Evolutionary conservation across 2,113 vertebrate species (phyloP).

Genomic region (Megaleporinus macrocephalus): DNA sequence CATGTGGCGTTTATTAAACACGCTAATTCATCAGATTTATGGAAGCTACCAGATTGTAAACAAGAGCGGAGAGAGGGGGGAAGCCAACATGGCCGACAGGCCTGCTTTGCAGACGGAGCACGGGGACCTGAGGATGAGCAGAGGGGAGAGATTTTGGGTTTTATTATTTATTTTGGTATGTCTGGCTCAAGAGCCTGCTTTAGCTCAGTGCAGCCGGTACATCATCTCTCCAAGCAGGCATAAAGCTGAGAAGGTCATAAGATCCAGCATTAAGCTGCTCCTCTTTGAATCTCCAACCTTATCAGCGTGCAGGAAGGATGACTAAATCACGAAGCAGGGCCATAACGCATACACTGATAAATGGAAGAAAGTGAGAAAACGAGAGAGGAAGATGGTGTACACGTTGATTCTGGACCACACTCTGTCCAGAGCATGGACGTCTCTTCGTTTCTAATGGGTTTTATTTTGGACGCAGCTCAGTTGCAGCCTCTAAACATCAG

Average conservation of each 20-base stretch:
- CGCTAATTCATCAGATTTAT: constrained; percentile 53
- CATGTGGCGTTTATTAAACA: constrained; percentile 53
- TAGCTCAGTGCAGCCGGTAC: not conserved
- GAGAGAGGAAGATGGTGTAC: not conserved
- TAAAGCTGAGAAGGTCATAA: not conserved
- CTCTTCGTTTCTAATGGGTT: constrained; percentile 48
- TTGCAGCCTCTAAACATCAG: too few relatives aligned
- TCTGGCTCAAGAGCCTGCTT: constrained; percentile 1
- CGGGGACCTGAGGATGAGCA: constrained; percentile 12
- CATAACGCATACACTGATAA: not conserved
- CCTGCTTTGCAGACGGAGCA: not conserved
- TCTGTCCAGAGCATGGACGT: constrained; percentile 41
- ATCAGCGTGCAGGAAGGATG: not conserved
- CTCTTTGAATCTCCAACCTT: not conserved
- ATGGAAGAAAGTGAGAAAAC: not conserved
- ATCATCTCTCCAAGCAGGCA: constrained; percentile 5
- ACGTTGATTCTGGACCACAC: constrained; percentile 45
- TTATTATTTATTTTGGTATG: not conserved
- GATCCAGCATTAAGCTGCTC: constrained; percentile 1
- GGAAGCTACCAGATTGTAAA: constrained; percentile 37
- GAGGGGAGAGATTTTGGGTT: not conserved
- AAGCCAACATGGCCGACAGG: constrained; percentile 36
- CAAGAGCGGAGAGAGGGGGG: constrained; percentile 24
- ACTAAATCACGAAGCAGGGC: not conserved
- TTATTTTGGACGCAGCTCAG: constrained; percentile 59